Base-by-base conservation (phyloP, 2,113 vertebrate species). In the Heterotis niloticus region DNA sequence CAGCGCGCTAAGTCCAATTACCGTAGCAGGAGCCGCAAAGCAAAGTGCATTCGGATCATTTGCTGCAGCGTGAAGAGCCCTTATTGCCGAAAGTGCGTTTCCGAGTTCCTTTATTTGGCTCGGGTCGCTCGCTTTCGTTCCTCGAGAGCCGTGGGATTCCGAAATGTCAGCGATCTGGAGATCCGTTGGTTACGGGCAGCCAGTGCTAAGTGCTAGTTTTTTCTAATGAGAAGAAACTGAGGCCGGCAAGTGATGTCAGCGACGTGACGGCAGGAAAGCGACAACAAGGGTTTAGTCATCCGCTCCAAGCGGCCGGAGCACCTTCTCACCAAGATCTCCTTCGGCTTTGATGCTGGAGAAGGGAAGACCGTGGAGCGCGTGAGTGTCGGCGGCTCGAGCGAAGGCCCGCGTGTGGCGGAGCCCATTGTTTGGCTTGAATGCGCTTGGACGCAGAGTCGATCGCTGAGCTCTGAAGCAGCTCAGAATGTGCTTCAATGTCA, bases 1-100 rank as follows among this genome's bases (percentile, higher is more conserved):
- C n/a, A 52, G 75, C 75, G 52, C 75, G n/a, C 13, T 28, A 20
- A 76, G 13, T 18, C 24, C 64, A 67, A 77, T 26, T 44, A 54
- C 0, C 75, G 18, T 1, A 34, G 51, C 17, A 51, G 13, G 44
- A 67, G 26, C 51, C 29, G 18, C 24, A 5, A 75, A 62, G 24
- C 14, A 20, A 59, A 75, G 23, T 54, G 64, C 9, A 18, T 24
- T 23, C 26, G n/a, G 64, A 26, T 64, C 24, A 54, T 67, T 67
- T 56, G 64, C 51, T 67, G 64, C 11, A 2, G n/a, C 65, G 64
- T 67, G 23, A 66, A 67, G 44, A 67, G 23, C 64, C 23, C 44
- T 52, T 77, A 67, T 66, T 54, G n/a, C 13, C 51, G 11, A 12
- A 18, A 51, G 4, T 64, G 34, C 7, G 34, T 44, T 44, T 44